A percentile compares a stretch with the other conserved stretches of the same genome.
phyloP scores from a whole-genome alignment of 2,888 invertebrate genomes.

The Plemyria rubiginata region DNA sequence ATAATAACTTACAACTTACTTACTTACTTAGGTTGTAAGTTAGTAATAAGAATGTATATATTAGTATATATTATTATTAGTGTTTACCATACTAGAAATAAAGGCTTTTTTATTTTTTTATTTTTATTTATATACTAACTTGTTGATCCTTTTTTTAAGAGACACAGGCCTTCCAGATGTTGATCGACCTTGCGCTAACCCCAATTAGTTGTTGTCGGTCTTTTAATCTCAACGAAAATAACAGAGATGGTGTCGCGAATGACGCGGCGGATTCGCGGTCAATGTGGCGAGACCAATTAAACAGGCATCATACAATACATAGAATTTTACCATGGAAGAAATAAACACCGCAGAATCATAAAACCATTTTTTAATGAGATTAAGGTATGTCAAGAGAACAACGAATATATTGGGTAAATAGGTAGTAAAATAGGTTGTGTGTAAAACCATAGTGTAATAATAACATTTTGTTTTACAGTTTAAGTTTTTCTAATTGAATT shows the following conservation, averaged over 20 bases:
- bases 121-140: not conserved
- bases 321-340: not conserved
- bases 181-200: slow-evolving; percentile 68
- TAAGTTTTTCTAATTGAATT: too few species aligned
- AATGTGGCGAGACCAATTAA: slow-evolving; percentile 38
- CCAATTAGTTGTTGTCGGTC: slow-evolving; percentile 72
- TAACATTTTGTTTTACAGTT: too few species aligned
- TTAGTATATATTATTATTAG: too few species aligned
- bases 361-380: not conserved
- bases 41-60: too few species aligned
- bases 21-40: too few species aligned
- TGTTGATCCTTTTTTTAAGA: not conserved
- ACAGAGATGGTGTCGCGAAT: slow-evolving; percentile 63
- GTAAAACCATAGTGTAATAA: too few species aligned
- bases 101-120: too few species aligned
- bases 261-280: slow-evolving; percentile 58
- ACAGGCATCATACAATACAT: slow-evolving; percentile 1
- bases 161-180: slow-evolving; percentile 43
- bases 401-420: too few species aligned
- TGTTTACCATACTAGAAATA: too few species aligned
- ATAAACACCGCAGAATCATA: slow-evolving; percentile 25
- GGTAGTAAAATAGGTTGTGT: too few species aligned
- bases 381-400: too few species aligned
- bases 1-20: too few species aligned
- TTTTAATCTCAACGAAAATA: slow-evolving; percentile 74